Evolutionary conservation across 1,140 invertebrate genomes (phyloP).

Genomic region (Drosophila sp.): DNA sequence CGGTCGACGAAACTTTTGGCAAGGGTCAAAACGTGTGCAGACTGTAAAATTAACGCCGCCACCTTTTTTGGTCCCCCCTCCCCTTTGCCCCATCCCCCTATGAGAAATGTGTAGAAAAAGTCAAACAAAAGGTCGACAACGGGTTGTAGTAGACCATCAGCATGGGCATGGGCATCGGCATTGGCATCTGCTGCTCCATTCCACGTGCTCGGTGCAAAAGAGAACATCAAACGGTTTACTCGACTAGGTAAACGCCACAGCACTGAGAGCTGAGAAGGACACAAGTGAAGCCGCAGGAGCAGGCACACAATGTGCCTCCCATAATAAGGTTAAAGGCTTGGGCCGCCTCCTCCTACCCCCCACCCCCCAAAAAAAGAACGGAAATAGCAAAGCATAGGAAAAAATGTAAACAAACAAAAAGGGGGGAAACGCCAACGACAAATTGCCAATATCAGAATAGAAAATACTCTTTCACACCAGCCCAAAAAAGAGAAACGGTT

Average conservation of each 20-base stretch:
- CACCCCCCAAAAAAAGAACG: constrained; percentile 30
- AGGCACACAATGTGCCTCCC: constrained; percentile 3
- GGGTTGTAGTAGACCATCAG: constrained; percentile 15
- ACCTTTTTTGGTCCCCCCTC: constrained; percentile 46
- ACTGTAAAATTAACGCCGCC: constrained; percentile 76
- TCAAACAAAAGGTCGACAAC: constrained; percentile 58
- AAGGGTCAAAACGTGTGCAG: constrained; percentile 75
- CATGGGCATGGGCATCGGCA: background rate
- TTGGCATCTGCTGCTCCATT: constrained; percentile 6
- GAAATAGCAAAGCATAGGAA: constrained; percentile 39
- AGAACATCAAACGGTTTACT: constrained; percentile 27
- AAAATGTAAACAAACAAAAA: constrained; percentile 35
- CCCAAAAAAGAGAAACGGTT: too few relatives aligned
- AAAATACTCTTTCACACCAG: constrained; percentile 21
- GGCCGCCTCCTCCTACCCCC: background rate
- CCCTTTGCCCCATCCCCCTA: background rate
- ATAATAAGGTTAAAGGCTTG: constrained; percentile 12
- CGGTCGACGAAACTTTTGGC: constrained; percentile 46
- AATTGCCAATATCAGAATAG: background rate
- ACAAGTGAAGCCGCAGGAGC: background rate
- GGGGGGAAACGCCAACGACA: background rate
- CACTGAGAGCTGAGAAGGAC: background rate
- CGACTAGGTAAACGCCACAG: constrained; percentile 47
- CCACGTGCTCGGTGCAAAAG: constrained; percentile 1
- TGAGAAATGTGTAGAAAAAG: constrained; percentile 60